These are phyloP conservation scores for Lanius ludovicianus DNA, from an alignment of 2,113 vertebrate species.

Conservation along the genomic window DNA sequence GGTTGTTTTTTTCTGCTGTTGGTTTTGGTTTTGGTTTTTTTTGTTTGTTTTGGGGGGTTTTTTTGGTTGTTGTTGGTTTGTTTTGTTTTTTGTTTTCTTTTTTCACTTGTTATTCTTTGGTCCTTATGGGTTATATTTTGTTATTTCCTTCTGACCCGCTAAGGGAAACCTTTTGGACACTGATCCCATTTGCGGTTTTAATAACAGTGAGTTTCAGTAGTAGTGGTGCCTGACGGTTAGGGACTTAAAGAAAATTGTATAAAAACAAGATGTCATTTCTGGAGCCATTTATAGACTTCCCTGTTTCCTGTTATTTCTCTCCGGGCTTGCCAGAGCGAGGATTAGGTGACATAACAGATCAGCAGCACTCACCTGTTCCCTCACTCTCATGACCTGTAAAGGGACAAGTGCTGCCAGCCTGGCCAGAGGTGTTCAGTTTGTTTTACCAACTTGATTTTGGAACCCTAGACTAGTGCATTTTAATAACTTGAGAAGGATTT, in stretches of 20 bases:
- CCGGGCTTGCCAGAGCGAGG: not conserved
- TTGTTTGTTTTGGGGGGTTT: not conserved
- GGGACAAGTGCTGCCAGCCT: not conserved
- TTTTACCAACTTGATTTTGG: not conserved
- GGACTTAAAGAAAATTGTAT: conserved; percentile 66
- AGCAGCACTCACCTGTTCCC: conserved; percentile 24
- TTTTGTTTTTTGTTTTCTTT: not conserved
- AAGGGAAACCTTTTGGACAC: conserved; percentile 68
- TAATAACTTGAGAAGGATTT: not conserved
- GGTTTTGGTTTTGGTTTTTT: too few species aligned
- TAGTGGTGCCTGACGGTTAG: conserved; percentile 74
- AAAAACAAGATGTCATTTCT: conserved; percentile 73
- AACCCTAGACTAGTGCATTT: not conserved
- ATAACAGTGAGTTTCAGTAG: conserved; percentile 74
- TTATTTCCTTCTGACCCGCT: not conserved
- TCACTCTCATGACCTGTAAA: not conserved
- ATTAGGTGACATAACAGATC: conserved; percentile 17
- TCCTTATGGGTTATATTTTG: conserved; percentile 17
- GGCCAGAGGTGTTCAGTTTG: not conserved
- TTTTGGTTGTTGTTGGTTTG: too few species aligned
- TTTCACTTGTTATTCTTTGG: not conserved
- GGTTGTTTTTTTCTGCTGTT: not conserved
- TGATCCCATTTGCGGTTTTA: conserved; percentile 73
- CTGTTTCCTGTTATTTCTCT: conserved; percentile 47
- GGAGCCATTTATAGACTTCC: conserved; percentile 66